Conservation (phyloP, 2,113 vertebrate species). For the Brevimyrus niger region DNA sequence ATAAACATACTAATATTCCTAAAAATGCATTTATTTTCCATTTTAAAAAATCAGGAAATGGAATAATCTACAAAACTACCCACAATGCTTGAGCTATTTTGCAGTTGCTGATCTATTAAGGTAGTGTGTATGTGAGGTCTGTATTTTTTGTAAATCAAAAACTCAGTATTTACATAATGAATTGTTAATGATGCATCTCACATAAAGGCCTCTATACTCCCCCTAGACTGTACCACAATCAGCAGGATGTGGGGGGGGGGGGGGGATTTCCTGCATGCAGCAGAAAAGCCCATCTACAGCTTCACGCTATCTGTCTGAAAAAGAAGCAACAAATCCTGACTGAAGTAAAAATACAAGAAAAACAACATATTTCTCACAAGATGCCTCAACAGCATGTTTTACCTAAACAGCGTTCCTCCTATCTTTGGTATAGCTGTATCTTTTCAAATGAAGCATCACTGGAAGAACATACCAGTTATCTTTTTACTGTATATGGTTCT, state of each 20-base stretch:
- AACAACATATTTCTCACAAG: not conserved
- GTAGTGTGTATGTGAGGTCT: not conserved
- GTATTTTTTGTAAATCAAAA: not conserved
- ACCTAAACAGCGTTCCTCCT: not conserved
- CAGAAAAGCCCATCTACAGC: not conserved
- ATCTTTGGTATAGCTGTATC: conserved; percentile 56
- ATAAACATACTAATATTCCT: not conserved
- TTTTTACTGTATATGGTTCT: not conserved
- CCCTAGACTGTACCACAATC: not conserved
- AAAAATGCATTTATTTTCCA: not conserved
- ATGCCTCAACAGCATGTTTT: too few relatives aligned
- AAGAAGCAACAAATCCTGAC: not conserved
- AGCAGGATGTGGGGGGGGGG: not conserved
- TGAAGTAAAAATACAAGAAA: not conserved
- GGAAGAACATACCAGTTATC: conserved; percentile 28
- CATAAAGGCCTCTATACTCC: conserved; percentile 13
- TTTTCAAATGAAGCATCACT: conserved; percentile 33
- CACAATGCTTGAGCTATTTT: not conserved
- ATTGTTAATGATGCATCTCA: not conserved
- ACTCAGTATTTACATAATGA: not conserved
- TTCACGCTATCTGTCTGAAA: not conserved
- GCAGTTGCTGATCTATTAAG: not conserved
- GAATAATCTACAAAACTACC: not conserved
- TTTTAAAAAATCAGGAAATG: not conserved
- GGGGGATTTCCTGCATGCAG: not conserved